Evolutionary conservation across 2,113 vertebrate species (phyloP).

Genomic region (Typhlomys cinereus): DNA sequence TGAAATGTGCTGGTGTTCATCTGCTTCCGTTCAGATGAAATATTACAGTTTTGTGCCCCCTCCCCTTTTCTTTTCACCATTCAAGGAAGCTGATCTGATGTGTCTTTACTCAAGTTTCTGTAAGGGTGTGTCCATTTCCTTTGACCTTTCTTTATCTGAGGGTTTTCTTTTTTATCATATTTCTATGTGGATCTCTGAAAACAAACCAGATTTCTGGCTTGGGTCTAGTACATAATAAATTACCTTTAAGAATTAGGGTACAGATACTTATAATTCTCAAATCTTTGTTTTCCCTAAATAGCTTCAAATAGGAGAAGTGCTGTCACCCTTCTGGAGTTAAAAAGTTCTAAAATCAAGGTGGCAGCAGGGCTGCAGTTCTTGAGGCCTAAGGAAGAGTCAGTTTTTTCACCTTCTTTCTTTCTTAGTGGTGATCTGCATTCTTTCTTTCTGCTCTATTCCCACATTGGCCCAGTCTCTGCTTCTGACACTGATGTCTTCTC

Average conservation of each 20-base stretch:
- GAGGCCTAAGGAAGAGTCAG: neutral
- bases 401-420: neutral
- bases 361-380: neutral
- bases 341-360: neutral
- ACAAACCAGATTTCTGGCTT: neutral
- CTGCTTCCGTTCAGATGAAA: too few species aligned
- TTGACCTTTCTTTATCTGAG: neutral
- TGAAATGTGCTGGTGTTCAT: too few species aligned
- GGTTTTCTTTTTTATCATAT: neutral
- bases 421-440: too few species aligned
- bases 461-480: neutral
- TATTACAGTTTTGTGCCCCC: too few species aligned
- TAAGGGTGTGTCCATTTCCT: neutral
- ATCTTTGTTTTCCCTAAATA: neutral
- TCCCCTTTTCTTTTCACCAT: too few species aligned
- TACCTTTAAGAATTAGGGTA: neutral
- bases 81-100: too few species aligned
- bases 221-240: neutral
- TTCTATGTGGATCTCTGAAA: neutral
- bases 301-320: neutral
- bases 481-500: fast-evolving
- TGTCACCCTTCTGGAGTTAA: neutral
- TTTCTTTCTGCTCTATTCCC: neutral
- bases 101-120: neutral
- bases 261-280: neutral